Evolutionary conservation across 2,113 vertebrate species (phyloP), one percentile per base, ranked within the genome.

Genomic region (Oceanites oceanicus): DNA sequence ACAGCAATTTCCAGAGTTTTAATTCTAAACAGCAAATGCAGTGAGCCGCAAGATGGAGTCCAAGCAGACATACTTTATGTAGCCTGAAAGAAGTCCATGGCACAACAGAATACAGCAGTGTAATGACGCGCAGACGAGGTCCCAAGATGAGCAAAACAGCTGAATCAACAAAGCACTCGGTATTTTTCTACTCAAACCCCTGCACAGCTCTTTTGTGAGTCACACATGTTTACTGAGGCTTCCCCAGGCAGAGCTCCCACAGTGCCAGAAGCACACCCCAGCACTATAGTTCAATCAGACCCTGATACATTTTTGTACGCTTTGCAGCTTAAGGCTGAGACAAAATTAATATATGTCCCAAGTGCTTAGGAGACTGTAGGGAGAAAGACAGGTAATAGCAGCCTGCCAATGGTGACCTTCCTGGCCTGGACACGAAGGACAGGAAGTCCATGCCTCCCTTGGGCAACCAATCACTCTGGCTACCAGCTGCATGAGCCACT

Each of bases 71-170:
- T 9, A 36, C 3, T 38, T 74, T 53, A 34, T 6, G 15, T n/a
- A 78, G 36, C 30, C 47, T 61, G 27, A 29, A 66, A 38, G 29
- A 52, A 7, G 22, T 56, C 40, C 62, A 9, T 1, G 3, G 15
- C 36, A 47, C 11, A 66, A 25, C 19, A 47, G 14, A 11, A 27
- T 9, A 75, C 0, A 0, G 34, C 15, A 9, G 0, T 9, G 40
- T 26, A 38, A 18, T 27, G 58, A 50, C 2, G 4, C 3, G 0
- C 19, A 34, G 23, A 44, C 50, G 1, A 32, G 44, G 34, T 62
- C 22, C 34, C 9, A 8, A 66, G 47, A 36, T 2, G 1, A 55
- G 17, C 15, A 32, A 80, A 89, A 53, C 1, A 53, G 21, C 13
- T 30, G n/a, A 44, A 56, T 36, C 11, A 18, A 25, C 23, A 11